These are phyloP conservation scores for Scaptomyza polygonia DNA, from an alignment of 2,888 invertebrate genomes.

Conservation along the genomic window DNA sequence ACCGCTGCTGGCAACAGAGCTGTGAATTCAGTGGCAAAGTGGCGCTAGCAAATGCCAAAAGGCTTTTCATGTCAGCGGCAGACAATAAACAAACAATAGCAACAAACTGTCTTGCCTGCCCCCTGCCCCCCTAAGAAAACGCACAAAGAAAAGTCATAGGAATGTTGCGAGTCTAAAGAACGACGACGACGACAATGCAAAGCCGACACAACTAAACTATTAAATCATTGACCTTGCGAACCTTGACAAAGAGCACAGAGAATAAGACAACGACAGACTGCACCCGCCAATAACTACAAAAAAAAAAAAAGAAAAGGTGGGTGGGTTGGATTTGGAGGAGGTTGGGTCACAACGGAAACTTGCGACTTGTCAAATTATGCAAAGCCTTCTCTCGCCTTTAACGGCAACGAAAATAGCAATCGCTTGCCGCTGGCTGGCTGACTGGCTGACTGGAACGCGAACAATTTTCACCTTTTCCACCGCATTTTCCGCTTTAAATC, in stretches of 20 bases:
- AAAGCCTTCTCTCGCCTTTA: conserved; percentile 47
- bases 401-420: conserved; percentile 38
- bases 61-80: conserved; percentile 60
- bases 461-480: conserved; percentile 74
- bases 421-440: conserved; percentile 29
- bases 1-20: not conserved
- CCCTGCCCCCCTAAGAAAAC: not conserved
- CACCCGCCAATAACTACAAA: conserved; percentile 39
- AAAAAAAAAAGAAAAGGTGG: too few relatives aligned
- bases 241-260: conserved; percentile 61
- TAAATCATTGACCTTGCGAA: conserved; percentile 79
- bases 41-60: conserved; percentile 39
- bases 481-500: conserved; percentile 72
- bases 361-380: conserved; percentile 65
- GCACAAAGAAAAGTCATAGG: conserved; percentile 46
- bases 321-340: not conserved
- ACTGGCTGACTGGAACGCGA: conserved; percentile 48
- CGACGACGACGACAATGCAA: conserved; percentile 32
- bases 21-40: conserved; percentile 34
- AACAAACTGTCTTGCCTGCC: not conserved
- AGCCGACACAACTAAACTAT: conserved; percentile 58
- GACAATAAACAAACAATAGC: conserved; percentile 42
- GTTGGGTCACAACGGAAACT: conserved; percentile 45
- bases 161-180: conserved; percentile 16
- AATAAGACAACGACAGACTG: conserved; percentile 9